Conservation (phyloP, 2,888 invertebrate genomes). For the Drosophila demipolita region DNA sequence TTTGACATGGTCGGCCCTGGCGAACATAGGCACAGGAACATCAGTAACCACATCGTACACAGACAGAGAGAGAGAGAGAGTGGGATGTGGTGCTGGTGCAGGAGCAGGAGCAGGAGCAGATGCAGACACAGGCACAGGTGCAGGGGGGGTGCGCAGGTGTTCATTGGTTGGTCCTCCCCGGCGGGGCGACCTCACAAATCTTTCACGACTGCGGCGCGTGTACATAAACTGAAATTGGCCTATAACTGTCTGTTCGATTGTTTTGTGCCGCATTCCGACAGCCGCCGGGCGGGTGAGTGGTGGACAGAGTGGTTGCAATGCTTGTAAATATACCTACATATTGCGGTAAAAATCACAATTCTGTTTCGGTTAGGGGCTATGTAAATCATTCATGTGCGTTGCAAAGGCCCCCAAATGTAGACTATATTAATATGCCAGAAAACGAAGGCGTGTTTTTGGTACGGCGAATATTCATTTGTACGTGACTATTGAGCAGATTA, state of each 20-base stretch:
- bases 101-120: not conserved
- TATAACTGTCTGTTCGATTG: conserved; percentile 80
- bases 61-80: too few species aligned
- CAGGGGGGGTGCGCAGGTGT: conserved; percentile 44
- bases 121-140: conserved; percentile 1
- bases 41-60: conserved; percentile 19
- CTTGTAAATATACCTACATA: conserved; percentile 62
- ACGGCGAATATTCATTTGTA: conserved; percentile 80
- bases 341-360: conserved; percentile 80
- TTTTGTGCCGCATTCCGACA: conserved; percentile 60
- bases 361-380: conserved; percentile 49
- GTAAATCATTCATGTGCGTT: conserved; percentile 77
- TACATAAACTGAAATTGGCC: conserved; percentile 78
- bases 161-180: conserved; percentile 29
- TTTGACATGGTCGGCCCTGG: conserved; percentile 67
- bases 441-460: conserved; percentile 70
- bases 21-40: conserved; percentile 28
- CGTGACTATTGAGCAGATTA: conserved; percentile 79
- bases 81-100: not conserved
- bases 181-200: conserved; percentile 65
- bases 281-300: not conserved
- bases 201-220: conserved; percentile 76
- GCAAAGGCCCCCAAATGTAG: conserved; percentile 60
- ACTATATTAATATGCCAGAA: conserved; percentile 78
- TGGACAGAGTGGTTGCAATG: conserved; percentile 5